phyloP scores from a whole-genome alignment of 2,797 vertebrate genomes.

The Sebastolobus altivelis region DNA sequence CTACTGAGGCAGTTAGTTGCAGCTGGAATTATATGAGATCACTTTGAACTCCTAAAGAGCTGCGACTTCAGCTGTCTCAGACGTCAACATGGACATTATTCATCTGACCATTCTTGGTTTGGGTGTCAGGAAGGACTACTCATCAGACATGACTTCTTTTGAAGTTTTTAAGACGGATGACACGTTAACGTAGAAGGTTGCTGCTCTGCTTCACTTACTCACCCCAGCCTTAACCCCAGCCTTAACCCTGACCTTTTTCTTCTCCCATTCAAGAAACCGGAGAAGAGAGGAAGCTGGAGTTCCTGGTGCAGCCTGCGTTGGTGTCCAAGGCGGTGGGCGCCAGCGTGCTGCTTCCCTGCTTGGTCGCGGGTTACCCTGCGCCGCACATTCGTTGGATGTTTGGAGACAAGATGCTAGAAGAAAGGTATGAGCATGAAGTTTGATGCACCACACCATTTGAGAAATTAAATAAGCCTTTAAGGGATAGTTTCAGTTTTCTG shows the following conservation, averaged over 20 bases:
- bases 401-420: conserved; percentile 84
- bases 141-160: conserved; percentile 26
- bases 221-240: conserved; percentile 20
- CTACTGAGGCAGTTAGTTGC: conserved; percentile 5
- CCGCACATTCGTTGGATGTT: conserved; percentile 88
- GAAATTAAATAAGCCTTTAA: not conserved
- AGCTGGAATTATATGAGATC: conserved; percentile 14
- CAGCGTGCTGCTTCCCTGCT: conserved; percentile 88
- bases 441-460: not conserved
- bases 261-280: conserved; percentile 82
- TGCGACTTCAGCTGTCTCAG: conserved; percentile 15
- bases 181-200: not conserved
- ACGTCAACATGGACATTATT: conserved; percentile 44
- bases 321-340: conserved; percentile 84
- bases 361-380: conserved; percentile 83
- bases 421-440: conserved; percentile 74
- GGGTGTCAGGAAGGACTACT: conserved; percentile 37
- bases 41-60: conserved; percentile 37
- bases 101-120: conserved; percentile 23
- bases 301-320: conserved; percentile 86
- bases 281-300: conserved; percentile 83
- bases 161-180: conserved; percentile 54
- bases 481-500: too few species aligned
- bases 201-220: conserved; percentile 22
- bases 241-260: conserved; percentile 22